A percentile compares a stretch with the other conserved stretches of the same genome.
phyloP scores from a whole-genome alignment of 2,113 vertebrate species.

The Pomatorhinus ruficollis region DNA sequence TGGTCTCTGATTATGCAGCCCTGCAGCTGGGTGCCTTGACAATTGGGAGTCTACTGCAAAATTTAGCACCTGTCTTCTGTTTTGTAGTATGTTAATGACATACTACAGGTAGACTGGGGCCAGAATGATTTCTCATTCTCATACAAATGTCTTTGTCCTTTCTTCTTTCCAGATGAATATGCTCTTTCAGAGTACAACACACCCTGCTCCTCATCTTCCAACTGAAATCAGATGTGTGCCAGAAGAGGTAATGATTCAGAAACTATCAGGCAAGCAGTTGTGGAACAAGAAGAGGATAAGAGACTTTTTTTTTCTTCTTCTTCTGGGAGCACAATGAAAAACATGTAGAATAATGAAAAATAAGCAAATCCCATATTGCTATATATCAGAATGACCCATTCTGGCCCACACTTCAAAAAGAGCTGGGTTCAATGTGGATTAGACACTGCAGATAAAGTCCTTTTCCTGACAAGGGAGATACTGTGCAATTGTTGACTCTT shows the following conservation, averaged over 20 bases:
- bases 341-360: neutral
- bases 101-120: too few species aligned
- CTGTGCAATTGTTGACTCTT: neutral
- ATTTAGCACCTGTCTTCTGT: neutral
- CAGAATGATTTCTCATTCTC: neutral
- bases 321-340: neutral
- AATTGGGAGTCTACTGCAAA: neutral
- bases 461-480: neutral
- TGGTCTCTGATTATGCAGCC: neutral
- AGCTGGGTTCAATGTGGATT: neutral
- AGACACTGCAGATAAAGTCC: neutral
- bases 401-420: neutral
- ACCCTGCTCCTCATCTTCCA: neutral
- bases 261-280: neutral
- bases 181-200: conserved; percentile 62
- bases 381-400: neutral
- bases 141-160: neutral
- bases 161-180: conserved; percentile 69
- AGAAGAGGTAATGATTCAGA: neutral
- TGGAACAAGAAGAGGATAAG: neutral
- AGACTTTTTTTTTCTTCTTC: neutral
- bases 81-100: neutral
- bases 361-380: neutral
- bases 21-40: neutral
- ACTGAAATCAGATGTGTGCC: neutral